Conservation (phyloP, 2,797 vertebrate genomes). For the Staurois parvus region DNA sequence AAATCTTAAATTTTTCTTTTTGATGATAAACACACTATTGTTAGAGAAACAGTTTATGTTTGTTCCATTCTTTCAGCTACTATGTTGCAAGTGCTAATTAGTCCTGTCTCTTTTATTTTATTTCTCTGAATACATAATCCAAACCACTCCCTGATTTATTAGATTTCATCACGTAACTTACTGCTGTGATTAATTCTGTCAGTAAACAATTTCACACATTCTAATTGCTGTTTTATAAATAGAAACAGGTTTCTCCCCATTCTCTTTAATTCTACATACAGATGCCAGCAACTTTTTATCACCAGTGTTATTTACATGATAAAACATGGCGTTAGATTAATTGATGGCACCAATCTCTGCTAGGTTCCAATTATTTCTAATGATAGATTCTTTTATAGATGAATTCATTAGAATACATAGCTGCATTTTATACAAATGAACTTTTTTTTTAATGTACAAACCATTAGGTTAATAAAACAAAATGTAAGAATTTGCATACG, state of each 20-base stretch:
- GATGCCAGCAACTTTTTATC: conserved; percentile 15
- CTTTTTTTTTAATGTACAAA: too few relatives aligned
- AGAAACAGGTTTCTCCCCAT: conserved; percentile 15
- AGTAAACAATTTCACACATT: conserved; percentile 47
- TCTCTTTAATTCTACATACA: conserved; percentile 14
- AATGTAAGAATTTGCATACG: too few relatives aligned
- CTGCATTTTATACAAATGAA: too few relatives aligned
- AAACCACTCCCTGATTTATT: conserved; percentile 43
- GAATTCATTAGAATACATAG: conserved; percentile 21
- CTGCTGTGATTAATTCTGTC: conserved; percentile 31
- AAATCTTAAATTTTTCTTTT: too few relatives aligned
- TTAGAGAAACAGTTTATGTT: not conserved
- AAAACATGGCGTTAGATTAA: conserved; percentile 31
- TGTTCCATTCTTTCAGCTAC: not conserved
- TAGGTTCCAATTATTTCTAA: conserved; percentile 20
- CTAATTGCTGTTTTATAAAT: conserved; percentile 24
- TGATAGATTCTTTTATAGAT: conserved; percentile 35
- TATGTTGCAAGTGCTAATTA: conserved; percentile 1
- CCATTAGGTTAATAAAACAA: too few relatives aligned
- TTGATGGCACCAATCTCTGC: not conserved
- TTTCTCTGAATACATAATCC: conserved; percentile 8
- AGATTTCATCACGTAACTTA: conserved; percentile 36
- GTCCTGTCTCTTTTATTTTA: not conserved
- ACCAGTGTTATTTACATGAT: conserved; percentile 11
- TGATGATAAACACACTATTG: too few relatives aligned